These are phyloP conservation scores for Scrobipalpa atriplicella DNA, from an alignment of 2,888 invertebrate species.

Conservation along the genomic window DNA sequence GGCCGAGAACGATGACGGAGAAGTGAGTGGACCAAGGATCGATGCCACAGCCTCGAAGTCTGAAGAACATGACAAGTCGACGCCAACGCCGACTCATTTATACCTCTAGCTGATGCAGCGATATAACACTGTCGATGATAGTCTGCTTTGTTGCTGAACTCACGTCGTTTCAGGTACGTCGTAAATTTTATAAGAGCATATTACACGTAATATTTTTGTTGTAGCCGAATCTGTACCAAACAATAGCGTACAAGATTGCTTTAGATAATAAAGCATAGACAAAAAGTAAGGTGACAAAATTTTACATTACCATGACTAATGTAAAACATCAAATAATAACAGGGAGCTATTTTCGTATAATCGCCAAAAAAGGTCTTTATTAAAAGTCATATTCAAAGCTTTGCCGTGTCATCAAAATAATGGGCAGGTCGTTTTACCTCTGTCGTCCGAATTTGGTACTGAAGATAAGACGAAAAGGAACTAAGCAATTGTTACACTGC, in stretches of 20 bases:
- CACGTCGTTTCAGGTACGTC: slow-evolving; percentile 77
- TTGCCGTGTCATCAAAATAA: slow-evolving; percentile 70
- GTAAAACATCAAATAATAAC: slow-evolving; percentile 44
- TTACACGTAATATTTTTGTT: background rate
- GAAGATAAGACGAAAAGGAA: slow-evolving; percentile 54
- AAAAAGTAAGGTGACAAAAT: slow-evolving; percentile 14
- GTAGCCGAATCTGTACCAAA: background rate
- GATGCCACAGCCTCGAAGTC: slow-evolving; percentile 51
- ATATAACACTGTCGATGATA: slow-evolving; percentile 80
- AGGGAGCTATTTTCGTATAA: slow-evolving; percentile 47
- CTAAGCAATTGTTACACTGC: slow-evolving; percentile 46
- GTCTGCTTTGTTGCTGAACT: slow-evolving; percentile 81
- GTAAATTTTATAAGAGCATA: slow-evolving; percentile 31
- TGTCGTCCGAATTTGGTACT: slow-evolving; percentile 51
- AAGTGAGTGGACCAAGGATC: slow-evolving; percentile 55
- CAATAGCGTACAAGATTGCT: background rate
- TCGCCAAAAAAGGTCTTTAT: slow-evolving; percentile 48
- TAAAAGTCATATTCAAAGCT: slow-evolving; percentile 61
- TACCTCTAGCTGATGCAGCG: slow-evolving; percentile 71
- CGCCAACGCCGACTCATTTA: slow-evolving; percentile 73
- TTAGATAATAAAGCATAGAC: background rate
- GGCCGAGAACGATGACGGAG: slow-evolving; percentile 39
- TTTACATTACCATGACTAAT: slow-evolving; percentile 34
- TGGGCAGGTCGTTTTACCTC: slow-evolving; percentile 60
- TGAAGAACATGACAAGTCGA: slow-evolving; percentile 68